Conservation (phyloP, 2,113 vertebrate species). For the Larimichthys crocea region DNA sequence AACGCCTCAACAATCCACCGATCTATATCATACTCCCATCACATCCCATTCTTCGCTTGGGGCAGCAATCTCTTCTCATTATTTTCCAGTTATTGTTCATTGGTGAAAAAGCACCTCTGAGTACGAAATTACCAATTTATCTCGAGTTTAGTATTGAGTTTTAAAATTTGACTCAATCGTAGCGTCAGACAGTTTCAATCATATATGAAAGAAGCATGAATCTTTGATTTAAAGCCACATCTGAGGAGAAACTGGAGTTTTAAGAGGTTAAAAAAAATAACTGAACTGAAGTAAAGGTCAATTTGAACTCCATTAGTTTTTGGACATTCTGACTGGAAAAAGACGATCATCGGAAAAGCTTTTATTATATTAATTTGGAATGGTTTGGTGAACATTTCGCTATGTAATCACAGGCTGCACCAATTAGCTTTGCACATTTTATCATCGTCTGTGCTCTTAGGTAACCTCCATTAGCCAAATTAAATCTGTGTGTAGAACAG, state of each 20-base stretch:
- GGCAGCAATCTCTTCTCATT: no score
- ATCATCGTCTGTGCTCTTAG: constrained; percentile 31
- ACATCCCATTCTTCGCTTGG: no score
- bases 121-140: neutral
- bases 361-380: constrained; percentile 38
- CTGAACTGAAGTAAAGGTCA: neutral
- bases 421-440: constrained; percentile 50
- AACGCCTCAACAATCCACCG: no score
- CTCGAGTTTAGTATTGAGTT: neutral
- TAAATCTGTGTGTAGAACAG: constrained; percentile 32
- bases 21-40: no score
- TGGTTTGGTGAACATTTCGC: neutral
- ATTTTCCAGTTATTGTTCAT: neutral
- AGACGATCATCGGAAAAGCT: constrained; percentile 26
- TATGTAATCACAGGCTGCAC: constrained; percentile 33
- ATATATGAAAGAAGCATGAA: neutral
- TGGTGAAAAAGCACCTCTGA: neutral
- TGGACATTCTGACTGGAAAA: constrained; percentile 28
- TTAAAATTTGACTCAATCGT: neutral
- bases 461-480: constrained; percentile 29
- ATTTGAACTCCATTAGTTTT: neutral
- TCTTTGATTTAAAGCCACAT: neutral
- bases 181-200: no score
- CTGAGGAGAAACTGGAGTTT: neutral
- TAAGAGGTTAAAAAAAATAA: constrained; percentile 18